Evolutionary conservation across 2,797 vertebrate genomes (phyloP), one percentile per base, ranked within the genome.

Genomic region (Falco concolor): DNA sequence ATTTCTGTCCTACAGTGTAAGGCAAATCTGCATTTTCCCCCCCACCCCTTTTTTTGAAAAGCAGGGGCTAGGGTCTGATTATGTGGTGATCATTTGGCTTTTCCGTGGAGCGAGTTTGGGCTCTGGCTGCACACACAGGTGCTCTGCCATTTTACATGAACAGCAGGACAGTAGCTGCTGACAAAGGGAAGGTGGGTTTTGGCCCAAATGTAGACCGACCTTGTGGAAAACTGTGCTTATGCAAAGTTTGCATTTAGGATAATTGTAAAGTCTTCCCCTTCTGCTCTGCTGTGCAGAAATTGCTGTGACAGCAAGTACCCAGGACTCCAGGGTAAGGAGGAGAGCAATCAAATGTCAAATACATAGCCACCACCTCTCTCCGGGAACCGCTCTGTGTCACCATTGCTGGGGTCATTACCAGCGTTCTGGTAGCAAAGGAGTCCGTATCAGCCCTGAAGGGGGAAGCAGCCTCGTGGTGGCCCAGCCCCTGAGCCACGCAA

Each of bases 401-500:
- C 45, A 10, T 8, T 42, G n/a, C 56, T 17, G 21, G 38, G 21
- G 27, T 30, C 36, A 2, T 25, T 9, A 19, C 25, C 19, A 28
- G 49, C 32, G 34, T 60, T 28, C 57, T 42, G 52, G 53, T 7
- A 28, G 40, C 19, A 34, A 65, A 65, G 27, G 15, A 32, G 27
- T 84, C 47, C 24, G 22, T 52, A 14, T 22, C 45, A 40, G 34
- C 63, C 45, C 45, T 42, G n/a, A 15, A 32, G 64, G 18, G 17
- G 7, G 24, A 14, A 50, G 24, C 2, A 1, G 16, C 24, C 34
- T 34, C 34, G 34, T 0, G 1, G 6, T 17, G 30, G n/a, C 52
- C 30, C 21, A 47, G 24, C 16, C 49, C 18, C 28, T 21, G 52
- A 59, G 61, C 56, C 38, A 12, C 1, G 1, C 5, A 27, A 32